These are phyloP conservation scores for Pterocles gutturalis DNA, from an alignment of 2,113 vertebrate species.

Conservation along the genomic window DNA sequence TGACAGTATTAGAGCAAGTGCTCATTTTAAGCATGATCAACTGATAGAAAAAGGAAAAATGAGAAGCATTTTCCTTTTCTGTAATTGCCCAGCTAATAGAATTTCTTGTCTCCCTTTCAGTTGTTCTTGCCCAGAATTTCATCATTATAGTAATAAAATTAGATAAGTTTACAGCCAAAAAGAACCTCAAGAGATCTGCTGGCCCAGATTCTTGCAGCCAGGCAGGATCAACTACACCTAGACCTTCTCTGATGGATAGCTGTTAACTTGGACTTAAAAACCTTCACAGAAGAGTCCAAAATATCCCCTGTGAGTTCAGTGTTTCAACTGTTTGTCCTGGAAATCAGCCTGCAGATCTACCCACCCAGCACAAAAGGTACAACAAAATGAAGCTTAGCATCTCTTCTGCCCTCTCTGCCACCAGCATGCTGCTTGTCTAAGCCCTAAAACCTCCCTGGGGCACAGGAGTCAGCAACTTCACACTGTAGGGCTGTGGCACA, in stretches of 20 bases:
- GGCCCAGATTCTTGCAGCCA: background rate
- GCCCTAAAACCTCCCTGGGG: background rate
- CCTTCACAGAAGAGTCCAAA: background rate
- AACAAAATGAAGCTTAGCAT: background rate
- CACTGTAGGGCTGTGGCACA: background rate
- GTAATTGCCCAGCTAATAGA: background rate
- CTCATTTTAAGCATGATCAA: background rate
- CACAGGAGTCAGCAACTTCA: background rate
- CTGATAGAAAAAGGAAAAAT: slow-evolving; percentile 16
- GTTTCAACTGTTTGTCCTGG: background rate
- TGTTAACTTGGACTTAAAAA: background rate
- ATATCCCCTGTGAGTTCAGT: background rate
- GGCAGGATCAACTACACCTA: background rate
- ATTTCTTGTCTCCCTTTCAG: slow-evolving; percentile 7
- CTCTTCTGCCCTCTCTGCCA: background rate
- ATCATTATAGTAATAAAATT: background rate
- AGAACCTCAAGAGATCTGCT: background rate
- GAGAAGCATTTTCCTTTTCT: slow-evolving; percentile 12
- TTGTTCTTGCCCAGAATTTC: background rate
- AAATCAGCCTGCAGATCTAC: background rate
- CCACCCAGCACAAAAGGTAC: background rate
- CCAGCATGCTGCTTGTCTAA: background rate
- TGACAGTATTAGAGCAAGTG: background rate
- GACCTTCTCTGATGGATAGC: background rate
- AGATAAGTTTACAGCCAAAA: background rate